phyloP scores from a whole-genome alignment of 2,797 vertebrate genomes.

The Botia almorhae region DNA sequence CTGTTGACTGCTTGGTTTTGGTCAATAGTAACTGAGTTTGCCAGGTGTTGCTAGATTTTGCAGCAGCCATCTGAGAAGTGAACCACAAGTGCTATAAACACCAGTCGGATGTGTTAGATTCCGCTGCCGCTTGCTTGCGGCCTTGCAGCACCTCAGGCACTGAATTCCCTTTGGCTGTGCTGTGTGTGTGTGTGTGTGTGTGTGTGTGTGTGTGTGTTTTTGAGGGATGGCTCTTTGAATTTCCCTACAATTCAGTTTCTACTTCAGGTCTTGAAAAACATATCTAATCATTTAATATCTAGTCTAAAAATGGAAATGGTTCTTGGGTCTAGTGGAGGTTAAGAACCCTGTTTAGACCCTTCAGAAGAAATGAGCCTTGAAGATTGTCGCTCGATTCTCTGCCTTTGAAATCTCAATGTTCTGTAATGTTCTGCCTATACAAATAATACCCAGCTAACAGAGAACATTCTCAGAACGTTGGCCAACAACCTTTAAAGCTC shows the following conservation, averaged over 20 bases:
- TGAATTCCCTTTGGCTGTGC: slow-evolving; percentile 25
- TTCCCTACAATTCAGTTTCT: background rate
- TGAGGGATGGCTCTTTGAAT: background rate
- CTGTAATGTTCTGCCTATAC: background rate
- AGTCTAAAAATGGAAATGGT: slow-evolving; percentile 3
- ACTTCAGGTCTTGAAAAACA: background rate
- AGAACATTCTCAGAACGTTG: too few relatives aligned
- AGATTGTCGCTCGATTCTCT: background rate
- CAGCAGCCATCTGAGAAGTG: slow-evolving; percentile 14
- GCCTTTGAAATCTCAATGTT: background rate
- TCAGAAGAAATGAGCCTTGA: background rate
- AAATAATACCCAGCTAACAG: background rate
- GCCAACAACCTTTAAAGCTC: too few relatives aligned
- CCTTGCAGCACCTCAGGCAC: background rate
- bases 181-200: background rate
- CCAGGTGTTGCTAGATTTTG: slow-evolving; percentile 13
- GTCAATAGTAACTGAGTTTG: slow-evolving; percentile 38
- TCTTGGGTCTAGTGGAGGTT: background rate
- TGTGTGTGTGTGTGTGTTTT: background rate
- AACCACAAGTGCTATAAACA: slow-evolving; percentile 31
- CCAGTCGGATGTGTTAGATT: slow-evolving; percentile 22
- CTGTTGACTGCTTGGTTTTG: slow-evolving; percentile 34
- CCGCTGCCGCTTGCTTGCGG: background rate
- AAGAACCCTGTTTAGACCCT: background rate
- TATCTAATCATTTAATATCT: background rate